Conservation (phyloP, 2,113 vertebrate species). For the Melospiza melodia region DNA sequence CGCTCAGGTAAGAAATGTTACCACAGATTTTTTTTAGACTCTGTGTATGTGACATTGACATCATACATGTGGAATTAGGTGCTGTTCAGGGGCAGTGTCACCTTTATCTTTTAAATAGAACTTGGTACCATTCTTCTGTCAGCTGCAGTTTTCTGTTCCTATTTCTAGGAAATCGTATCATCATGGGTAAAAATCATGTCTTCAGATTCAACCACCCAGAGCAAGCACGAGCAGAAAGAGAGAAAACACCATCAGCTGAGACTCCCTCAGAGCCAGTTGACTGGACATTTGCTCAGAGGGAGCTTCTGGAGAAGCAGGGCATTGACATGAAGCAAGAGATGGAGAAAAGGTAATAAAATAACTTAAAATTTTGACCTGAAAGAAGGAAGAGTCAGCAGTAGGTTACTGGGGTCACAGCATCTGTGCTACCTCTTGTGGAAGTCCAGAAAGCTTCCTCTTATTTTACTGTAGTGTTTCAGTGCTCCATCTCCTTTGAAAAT, state of each 20-base stretch:
- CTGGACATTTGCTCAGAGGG: constrained; percentile 98
- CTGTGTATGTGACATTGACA: accelerated
- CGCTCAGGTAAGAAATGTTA: constrained; percentile 86
- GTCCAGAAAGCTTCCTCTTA: neutral
- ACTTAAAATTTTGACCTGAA: neutral
- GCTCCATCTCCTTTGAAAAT: neutral
- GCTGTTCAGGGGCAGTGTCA: neutral
- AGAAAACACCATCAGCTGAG: constrained; percentile 95
- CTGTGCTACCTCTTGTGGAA: neutral
- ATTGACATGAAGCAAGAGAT: constrained; percentile 99
- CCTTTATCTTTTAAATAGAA: neutral
- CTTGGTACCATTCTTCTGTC: neutral
- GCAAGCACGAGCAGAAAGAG: constrained; percentile 94
- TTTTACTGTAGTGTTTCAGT: neutral
- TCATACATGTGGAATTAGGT: neutral
- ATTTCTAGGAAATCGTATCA: constrained; percentile 91
- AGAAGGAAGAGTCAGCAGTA: neutral
- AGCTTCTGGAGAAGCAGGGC: constrained; percentile 96
- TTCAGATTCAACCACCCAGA: constrained; percentile 99
- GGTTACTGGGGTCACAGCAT: neutral
- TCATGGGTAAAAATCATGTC: constrained; percentile 99
- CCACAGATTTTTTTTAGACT: accelerated
- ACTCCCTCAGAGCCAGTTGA: constrained; percentile 98
- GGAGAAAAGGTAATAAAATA: constrained; percentile 89
- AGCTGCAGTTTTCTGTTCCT: neutral